These are phyloP conservation scores for Diaphora mendica DNA, from an alignment of 2,888 invertebrate genomes.

Conservation along the genomic window DNA sequence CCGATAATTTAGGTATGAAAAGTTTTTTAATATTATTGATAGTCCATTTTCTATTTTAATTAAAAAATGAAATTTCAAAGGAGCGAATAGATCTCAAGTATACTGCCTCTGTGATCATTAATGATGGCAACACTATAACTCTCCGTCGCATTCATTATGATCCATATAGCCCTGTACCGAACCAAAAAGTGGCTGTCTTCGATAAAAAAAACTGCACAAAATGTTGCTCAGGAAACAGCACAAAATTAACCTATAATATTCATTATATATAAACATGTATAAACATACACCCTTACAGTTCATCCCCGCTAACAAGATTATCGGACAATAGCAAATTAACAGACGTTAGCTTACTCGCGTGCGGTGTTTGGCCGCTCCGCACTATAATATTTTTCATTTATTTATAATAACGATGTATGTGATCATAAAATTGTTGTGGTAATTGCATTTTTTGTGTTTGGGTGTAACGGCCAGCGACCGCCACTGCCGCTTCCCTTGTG, in stretches of 20 bases:
- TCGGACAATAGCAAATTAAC: slow-evolving; percentile 78
- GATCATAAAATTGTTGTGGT: slow-evolving; percentile 77
- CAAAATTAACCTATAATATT: slow-evolving; percentile 84
- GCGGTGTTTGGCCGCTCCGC: slow-evolving; percentile 41
- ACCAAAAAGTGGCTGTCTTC: slow-evolving; percentile 39
- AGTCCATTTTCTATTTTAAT: not conserved
- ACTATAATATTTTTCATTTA: slow-evolving; percentile 55
- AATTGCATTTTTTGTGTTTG: slow-evolving; percentile 74
- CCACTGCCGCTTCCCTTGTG: slow-evolving; percentile 60
- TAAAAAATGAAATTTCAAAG: not conserved
- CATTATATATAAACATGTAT: slow-evolving; percentile 85
- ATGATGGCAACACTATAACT: slow-evolving; percentile 20
- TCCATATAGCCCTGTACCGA: slow-evolving; percentile 18
- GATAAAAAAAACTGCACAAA: slow-evolving; percentile 46
- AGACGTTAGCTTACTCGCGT: slow-evolving; percentile 71
- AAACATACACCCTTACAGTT: slow-evolving; percentile 81
- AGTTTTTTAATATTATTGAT: too few species aligned
- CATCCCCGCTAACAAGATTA: slow-evolving; percentile 67
- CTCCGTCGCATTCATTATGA: slow-evolving; percentile 35
- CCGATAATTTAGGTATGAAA: too few species aligned
- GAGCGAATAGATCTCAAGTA: not conserved
- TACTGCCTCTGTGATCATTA: not conserved
- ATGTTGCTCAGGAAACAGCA: slow-evolving; percentile 75
- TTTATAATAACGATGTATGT: slow-evolving; percentile 71
- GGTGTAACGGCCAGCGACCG: slow-evolving; percentile 67